phyloP scores from a whole-genome alignment of 2,888 invertebrate species.

The Nudaria mundana region DNA sequence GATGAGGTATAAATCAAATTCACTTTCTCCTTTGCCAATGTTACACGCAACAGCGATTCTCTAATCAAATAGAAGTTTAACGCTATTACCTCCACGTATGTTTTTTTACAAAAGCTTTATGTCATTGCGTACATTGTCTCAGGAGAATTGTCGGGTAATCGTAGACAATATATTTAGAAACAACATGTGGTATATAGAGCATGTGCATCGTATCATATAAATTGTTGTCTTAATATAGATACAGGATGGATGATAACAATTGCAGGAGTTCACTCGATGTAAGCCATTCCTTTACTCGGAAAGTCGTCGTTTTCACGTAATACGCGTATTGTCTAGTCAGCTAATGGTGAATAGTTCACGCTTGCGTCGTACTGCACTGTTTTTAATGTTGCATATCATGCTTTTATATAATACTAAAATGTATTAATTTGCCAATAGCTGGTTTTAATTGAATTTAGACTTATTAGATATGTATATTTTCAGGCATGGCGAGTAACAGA shows the following conservation, averaged over 20 bases:
- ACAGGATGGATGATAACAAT: constrained; percentile 10
- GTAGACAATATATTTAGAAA: constrained; percentile 37
- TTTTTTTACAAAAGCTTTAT: constrained; percentile 3
- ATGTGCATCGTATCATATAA: constrained; percentile 36
- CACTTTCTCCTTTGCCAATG: constrained; percentile 16
- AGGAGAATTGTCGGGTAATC: constrained; percentile 34
- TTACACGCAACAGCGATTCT: constrained; percentile 15
- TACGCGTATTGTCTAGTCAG: no score
- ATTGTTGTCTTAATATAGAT: constrained; percentile 48
- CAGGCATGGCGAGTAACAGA: constrained; percentile 79
- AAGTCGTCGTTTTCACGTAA: no score
- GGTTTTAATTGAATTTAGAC: no score
- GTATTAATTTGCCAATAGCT: no score
- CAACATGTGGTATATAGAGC: constrained; percentile 50
- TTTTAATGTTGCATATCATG: no score
- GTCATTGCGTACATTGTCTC: constrained; percentile 30
- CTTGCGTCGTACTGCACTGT: no score
- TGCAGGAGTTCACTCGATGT: background rate
- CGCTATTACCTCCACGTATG: constrained; percentile 1
- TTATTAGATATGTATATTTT: constrained; percentile 36
- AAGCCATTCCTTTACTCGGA: background rate
- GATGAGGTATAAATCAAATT: constrained; percentile 9
- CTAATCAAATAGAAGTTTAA: constrained; percentile 6
- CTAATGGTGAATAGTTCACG: no score
- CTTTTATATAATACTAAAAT: no score